Base-by-base conservation (phyloP, 2,888 invertebrate species). In the Callinectes sapidus region DNA sequence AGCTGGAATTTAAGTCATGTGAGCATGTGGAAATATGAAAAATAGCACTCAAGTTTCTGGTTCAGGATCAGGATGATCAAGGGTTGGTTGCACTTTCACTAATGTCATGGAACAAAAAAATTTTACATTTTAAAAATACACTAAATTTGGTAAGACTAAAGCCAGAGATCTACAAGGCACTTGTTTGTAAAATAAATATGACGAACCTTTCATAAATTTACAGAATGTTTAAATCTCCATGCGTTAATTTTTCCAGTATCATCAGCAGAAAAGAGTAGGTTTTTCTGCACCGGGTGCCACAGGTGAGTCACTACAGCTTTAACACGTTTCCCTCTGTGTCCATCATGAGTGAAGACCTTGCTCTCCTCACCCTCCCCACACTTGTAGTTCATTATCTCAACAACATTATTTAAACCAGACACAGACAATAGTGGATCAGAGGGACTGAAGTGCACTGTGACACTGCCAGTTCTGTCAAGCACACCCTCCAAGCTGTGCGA, bases 231-330 rank as follows among this genome's bases (percentile, higher is more conserved):
- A 81, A 81, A 81, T 32, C 81, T 81, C 81, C 81, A 81, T 35
- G 81, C 35, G 35, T 81, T 81, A 35, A 81, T 32, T 81, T 81
- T 81, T 14, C 81, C 81, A 32, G 81, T 81, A 18, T 81, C 35
- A 81, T 81, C 81, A 35, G 81, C 81, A 81, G 81, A 81, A 35
- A 81, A 81, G 16, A 81, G 81, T 35, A 81, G 35, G 16, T 81
- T 81, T 81, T 81, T 81, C 81, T 81, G 81, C 35, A 35, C 16
- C 10, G 81, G 81, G 81, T 81, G 81, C 81, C 81, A 81, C 35
- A 81, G 14, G 81, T 81, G 81, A 35, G 32, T 81, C 81, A 81
- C 35, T 32, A 81, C 18, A 18, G 16, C 1, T 16, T 81, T 35
- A 32, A 81, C 81, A 16, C 10, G 0, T n/a, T 81, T 16, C 13